phyloP scores from a whole-genome alignment of 2,797 vertebrate species.

The Liasis olivaceus region DNA sequence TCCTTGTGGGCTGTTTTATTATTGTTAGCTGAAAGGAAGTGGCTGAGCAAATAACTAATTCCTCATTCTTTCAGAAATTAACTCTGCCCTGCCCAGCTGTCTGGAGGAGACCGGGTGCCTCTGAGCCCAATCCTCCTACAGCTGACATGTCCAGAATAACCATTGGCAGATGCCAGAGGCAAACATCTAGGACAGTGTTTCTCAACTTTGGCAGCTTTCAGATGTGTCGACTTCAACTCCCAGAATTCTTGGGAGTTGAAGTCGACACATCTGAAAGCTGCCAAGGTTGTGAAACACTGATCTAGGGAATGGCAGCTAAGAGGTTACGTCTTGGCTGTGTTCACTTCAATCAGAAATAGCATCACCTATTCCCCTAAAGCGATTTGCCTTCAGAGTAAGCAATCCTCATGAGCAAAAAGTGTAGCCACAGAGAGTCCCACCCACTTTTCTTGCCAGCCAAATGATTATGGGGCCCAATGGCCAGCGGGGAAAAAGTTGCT shows the following conservation, averaged over 20 bases:
- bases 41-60: slow-evolving; percentile 31
- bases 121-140: neutral
- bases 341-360: neutral
- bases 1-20: slow-evolving; percentile 25
- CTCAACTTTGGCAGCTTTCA: too few species aligned
- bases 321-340: neutral
- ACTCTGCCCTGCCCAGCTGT: slow-evolving; percentile 25
- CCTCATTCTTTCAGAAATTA: slow-evolving; percentile 43
- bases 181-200: neutral
- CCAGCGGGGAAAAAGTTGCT: neutral
- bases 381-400: neutral
- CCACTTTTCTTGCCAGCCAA: neutral
- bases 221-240: too few species aligned
- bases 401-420: neutral
- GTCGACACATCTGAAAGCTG: too few species aligned
- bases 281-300: too few species aligned
- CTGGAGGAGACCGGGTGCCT: neutral
- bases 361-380: neutral
- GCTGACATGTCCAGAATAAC: neutral
- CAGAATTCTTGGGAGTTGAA: too few species aligned
- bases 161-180: neutral
- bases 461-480: neutral
- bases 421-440: neutral
- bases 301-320: too few species aligned
- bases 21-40: slow-evolving; percentile 52